Conservation (phyloP, 1,140 invertebrate genomes). For the Drosophila sulfurigaster region DNA sequence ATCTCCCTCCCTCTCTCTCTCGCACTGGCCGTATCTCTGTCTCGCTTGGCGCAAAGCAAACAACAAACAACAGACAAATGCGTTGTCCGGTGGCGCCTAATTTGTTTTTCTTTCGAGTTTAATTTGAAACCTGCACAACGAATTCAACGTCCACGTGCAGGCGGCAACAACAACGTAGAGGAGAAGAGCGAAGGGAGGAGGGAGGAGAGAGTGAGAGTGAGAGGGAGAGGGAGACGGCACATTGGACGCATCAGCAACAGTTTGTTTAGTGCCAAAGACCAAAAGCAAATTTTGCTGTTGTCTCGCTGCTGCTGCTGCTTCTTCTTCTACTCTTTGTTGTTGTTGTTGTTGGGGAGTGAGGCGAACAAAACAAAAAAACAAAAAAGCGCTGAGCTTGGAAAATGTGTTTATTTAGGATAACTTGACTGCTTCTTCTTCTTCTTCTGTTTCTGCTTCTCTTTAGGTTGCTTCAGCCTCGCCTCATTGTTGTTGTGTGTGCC, state of each 20-base stretch:
- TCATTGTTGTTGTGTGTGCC: constrained; percentile 39
- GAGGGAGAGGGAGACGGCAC: not conserved
- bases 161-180: not conserved
- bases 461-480: not conserved
- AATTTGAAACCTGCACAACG: constrained; percentile 72
- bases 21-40: not conserved
- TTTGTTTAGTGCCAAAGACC: constrained; percentile 60
- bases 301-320: not conserved
- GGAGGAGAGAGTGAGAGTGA: not conserved
- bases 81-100: constrained; percentile 76
- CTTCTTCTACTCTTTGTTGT: not conserved
- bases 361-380: not conserved
- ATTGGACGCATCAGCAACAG: constrained; percentile 60
- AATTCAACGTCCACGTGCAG: constrained; percentile 32
- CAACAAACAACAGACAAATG: constrained; percentile 70
- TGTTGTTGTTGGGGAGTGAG: constrained; percentile 6
- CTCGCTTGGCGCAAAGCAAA: constrained; percentile 22
- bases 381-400: constrained; percentile 69
- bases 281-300: constrained; percentile 56
- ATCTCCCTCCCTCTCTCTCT: not conserved
- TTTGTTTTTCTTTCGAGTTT: constrained; percentile 82
- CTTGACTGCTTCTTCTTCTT: constrained; percentile 66
- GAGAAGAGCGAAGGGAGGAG: not conserved
- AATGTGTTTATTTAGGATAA: constrained; percentile 83
- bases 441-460: constrained; percentile 46